phyloP scores from a whole-genome alignment of 2,113 vertebrate genomes.

The Cnemophilus loriae region DNA sequence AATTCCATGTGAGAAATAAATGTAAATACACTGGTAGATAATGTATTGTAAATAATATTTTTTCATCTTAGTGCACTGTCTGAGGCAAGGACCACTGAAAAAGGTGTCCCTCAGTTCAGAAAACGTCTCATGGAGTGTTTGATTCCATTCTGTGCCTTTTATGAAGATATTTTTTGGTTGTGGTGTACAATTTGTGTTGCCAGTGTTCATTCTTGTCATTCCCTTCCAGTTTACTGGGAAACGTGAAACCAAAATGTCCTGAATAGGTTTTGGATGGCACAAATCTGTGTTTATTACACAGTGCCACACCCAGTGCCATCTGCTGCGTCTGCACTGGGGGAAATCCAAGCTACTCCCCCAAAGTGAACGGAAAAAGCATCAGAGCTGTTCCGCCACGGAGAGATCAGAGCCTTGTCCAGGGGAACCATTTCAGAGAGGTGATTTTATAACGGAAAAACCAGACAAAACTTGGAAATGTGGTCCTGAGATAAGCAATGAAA shows the following conservation, averaged over 20 bases:
- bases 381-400: not conserved
- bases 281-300: not conserved
- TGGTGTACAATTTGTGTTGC: not conserved
- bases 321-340: fast-evolving
- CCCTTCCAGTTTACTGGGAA: not conserved
- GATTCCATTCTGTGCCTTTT: not conserved
- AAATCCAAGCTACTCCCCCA: not conserved
- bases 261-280: not conserved
- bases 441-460: not conserved
- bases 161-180: not conserved
- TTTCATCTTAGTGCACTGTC: not conserved
- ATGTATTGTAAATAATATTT: not conserved
- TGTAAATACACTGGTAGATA: not conserved
- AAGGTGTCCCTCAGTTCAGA: not conserved
- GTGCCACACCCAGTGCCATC: fast-evolving
- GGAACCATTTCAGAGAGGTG: not conserved
- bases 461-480: not conserved
- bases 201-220: too few relatives aligned
- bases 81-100: not conserved
- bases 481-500: not conserved
- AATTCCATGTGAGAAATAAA: not conserved
- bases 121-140: not conserved
- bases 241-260: not conserved
- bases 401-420: not conserved
- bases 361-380: not conserved